A percentile compares a stretch with the other conserved stretches of the same genome.
Conservation (phyloP, 1,140 invertebrate genomes). For the Lepidurus arcticus region DNA sequence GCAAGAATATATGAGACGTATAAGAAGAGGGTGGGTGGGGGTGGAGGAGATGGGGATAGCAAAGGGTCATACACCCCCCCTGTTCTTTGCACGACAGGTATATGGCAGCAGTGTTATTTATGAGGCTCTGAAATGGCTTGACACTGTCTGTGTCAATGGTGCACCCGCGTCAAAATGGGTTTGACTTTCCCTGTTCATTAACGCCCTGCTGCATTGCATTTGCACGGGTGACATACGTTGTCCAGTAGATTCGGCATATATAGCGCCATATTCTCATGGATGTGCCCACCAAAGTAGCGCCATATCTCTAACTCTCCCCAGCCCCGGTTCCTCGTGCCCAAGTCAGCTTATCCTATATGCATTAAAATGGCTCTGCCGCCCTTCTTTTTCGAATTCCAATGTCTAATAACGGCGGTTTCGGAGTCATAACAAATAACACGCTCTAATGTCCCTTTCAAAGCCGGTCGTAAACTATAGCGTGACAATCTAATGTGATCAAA, state of each 20-base stretch:
- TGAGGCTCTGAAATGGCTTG: slow-evolving; percentile 18
- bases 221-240: neutral
- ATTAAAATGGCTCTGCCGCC: neutral
- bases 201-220: slow-evolving; percentile 10
- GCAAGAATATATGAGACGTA: neutral
- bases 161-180: slow-evolving; percentile 17
- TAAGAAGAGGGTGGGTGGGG: neutral
- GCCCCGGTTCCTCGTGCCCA: neutral
- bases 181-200: slow-evolving; percentile 19
- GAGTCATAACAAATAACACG: too few species aligned
- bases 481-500: too few species aligned
- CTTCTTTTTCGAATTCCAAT: too few species aligned
- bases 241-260: neutral
- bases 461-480: too few species aligned
- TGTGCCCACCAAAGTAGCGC: neutral
- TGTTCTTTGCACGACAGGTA: slow-evolving; percentile 19
- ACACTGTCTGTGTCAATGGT: slow-evolving; percentile 3
- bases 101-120: slow-evolving; percentile 19
- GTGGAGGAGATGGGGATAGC: neutral
- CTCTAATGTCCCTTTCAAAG: too few species aligned
- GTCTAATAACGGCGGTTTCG: too few species aligned
- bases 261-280: neutral
- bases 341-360: neutral
- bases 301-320: neutral
- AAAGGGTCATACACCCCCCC: neutral